phyloP scores from a whole-genome alignment of 2,888 invertebrate genomes.

The Xylota segnis region DNA sequence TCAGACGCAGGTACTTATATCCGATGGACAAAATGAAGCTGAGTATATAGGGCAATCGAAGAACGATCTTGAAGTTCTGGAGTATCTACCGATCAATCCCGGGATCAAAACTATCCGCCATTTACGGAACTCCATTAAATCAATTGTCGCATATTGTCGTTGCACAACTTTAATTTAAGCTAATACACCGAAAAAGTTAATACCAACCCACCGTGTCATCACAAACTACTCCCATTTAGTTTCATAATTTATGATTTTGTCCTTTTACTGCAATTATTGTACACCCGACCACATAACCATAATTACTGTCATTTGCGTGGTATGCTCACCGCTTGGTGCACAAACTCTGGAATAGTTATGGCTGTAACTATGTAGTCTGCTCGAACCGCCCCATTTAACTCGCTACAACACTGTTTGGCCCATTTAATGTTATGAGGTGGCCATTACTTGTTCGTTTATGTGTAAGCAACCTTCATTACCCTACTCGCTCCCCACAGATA shows the following conservation, averaged over 20 bases:
- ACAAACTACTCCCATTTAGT: constrained; percentile 31
- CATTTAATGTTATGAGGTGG: constrained; percentile 42
- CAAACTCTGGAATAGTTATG: constrained; percentile 35
- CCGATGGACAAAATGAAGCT: too few species aligned
- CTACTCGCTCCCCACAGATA: not conserved
- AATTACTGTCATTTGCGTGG: constrained; percentile 46
- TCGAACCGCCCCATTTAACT: constrained; percentile 52
- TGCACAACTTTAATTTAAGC: not conserved
- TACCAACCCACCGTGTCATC: not conserved
- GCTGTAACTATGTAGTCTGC: constrained; percentile 7
- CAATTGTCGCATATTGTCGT: not conserved
- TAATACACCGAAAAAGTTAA: not conserved
- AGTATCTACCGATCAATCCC: too few species aligned
- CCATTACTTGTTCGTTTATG: constrained; percentile 35
- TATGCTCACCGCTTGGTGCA: constrained; percentile 43
- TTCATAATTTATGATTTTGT: constrained; percentile 47
- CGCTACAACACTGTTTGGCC: constrained; percentile 6
- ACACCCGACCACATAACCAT: constrained; percentile 46
- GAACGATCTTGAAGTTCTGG: too few species aligned
- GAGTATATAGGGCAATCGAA: too few species aligned
- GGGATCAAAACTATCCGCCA: too few species aligned
- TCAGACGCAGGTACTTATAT: too few species aligned
- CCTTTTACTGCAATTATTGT: constrained; percentile 55
- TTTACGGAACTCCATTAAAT: too few species aligned
- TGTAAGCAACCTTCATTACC: constrained; percentile 1